Base-by-base conservation (phyloP, 2,797 vertebrate species). In the Hipposideros larvatus region DNA sequence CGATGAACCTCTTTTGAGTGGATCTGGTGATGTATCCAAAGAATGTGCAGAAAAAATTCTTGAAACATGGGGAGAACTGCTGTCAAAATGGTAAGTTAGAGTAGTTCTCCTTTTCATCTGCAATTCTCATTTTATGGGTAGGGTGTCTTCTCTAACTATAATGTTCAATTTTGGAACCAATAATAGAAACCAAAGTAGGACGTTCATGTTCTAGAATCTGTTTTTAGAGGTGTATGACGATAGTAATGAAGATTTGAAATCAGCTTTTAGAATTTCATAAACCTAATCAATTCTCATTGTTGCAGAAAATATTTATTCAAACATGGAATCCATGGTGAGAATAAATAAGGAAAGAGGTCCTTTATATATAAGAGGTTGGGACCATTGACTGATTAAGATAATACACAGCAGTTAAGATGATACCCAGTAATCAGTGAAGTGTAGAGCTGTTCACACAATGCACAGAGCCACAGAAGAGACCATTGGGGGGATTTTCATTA, bases 41-140 rank as follows among this genome's bases (percentile, higher is more conserved):
- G 99, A 99, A 98, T 99, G 99, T 97, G 99, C 99, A 4, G 99
- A 99, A 98, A 99, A 99, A 98, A 99, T 99, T 96, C 99, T 99
- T 92, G 99, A 99, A 98, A 99, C 99, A 0, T 99, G 99, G 99
- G 99, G 99, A 98, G 99, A 99, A 94, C 98, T 99, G 82, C 98
- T 99, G 96, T 99, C 99, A 87, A 99, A 99, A 98, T 99, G 99
- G 99, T 99, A 98, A 99, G 99, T 98, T 95, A 79, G 70, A 96
- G 92, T 85, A 46, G 18, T 82, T 92, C 87, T 94, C 37, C 57
- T 87, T 94, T 93, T 85, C 48, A 84, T 78, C 57, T 68, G 2
- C 31, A 34, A 53, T 75, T 88, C 4, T 93, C 13, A 41, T 70
- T 63, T 94, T 78, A 24, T 96, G 28, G 19, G 2, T 85, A 82